A percentile compares a stretch with the other conserved stretches of the same genome.
phyloP scores from a whole-genome alignment of 1,140 invertebrate genomes.

The Trinorchestia longiramus region DNA sequence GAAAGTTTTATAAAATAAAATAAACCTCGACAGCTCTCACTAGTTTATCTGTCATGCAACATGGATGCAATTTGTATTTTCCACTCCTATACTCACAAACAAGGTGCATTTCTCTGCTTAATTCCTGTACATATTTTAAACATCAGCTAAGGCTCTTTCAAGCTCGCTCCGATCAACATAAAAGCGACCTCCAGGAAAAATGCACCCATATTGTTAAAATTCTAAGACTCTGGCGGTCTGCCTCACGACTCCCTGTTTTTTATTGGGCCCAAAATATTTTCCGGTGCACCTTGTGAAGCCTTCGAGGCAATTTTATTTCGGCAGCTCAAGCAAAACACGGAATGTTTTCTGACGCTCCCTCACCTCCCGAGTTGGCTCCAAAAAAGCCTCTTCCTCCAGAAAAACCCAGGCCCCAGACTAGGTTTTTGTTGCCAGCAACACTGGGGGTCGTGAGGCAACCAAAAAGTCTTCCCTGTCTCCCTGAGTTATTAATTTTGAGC shows the following conservation, averaged over 20 bases:
- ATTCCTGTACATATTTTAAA: not conserved
- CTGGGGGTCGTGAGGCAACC: not conserved
- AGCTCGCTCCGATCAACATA: not conserved
- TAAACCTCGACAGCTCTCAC: no score
- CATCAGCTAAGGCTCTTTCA: not conserved
- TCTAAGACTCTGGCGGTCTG: not conserved
- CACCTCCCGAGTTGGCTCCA: not conserved
- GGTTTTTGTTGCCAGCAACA: not conserved
- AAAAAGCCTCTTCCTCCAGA: not conserved
- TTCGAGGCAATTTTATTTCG: slow-evolving; percentile 16
- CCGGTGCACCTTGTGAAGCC: not conserved
- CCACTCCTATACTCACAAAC: no score
- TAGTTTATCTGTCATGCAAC: no score
- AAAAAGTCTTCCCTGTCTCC: not conserved
- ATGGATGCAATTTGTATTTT: no score
- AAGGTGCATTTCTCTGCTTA: not conserved
- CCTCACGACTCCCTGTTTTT: not conserved
- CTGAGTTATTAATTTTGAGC: not conserved
- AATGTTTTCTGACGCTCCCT: slow-evolving; percentile 10
- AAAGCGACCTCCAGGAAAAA: not conserved
- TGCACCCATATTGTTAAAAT: not conserved
- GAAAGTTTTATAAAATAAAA: no score
- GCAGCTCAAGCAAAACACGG: slow-evolving; percentile 1
- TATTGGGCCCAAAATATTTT: not conserved
- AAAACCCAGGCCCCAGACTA: not conserved